These are phyloP conservation scores for Halcyon leucocephala DNA, from an alignment of 2,797 vertebrate genomes.

Conservation along the genomic window DNA sequence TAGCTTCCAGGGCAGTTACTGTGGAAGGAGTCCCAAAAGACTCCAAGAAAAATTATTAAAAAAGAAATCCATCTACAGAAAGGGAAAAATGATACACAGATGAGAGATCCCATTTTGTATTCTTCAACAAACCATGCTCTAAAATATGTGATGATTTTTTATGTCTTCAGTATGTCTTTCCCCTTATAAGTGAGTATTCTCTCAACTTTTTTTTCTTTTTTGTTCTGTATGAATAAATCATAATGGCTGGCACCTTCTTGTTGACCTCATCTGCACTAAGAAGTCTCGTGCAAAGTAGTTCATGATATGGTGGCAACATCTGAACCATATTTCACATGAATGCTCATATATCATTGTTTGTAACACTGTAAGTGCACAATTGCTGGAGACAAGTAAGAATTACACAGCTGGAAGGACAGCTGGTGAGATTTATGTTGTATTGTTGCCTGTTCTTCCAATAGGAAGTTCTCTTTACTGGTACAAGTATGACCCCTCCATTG, in stretches of 20 bases:
- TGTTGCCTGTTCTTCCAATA: not conserved
- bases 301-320: not conserved
- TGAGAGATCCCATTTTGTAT: not conserved
- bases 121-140: not conserved
- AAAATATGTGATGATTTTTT: not conserved
- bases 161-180: not conserved
- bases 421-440: not conserved
- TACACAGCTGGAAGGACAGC: not conserved
- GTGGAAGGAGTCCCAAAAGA: not conserved
- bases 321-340: constrained; percentile 11
- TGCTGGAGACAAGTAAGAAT: constrained; percentile 39
- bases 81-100: not conserved
- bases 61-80: not conserved
- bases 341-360: constrained; percentile 3
- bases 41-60: not conserved
- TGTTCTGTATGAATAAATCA: not conserved
- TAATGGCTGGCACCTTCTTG: not conserved
- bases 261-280: not conserved
- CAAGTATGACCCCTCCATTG: not conserved
- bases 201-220: not conserved
- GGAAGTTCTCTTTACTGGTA: not conserved
- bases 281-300: not conserved
- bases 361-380: not conserved
- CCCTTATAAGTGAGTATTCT: not conserved
- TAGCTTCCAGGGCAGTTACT: constrained; percentile 23